Conservation (phyloP, 1,140 invertebrate genomes). For the Goniozus legneri region DNA sequence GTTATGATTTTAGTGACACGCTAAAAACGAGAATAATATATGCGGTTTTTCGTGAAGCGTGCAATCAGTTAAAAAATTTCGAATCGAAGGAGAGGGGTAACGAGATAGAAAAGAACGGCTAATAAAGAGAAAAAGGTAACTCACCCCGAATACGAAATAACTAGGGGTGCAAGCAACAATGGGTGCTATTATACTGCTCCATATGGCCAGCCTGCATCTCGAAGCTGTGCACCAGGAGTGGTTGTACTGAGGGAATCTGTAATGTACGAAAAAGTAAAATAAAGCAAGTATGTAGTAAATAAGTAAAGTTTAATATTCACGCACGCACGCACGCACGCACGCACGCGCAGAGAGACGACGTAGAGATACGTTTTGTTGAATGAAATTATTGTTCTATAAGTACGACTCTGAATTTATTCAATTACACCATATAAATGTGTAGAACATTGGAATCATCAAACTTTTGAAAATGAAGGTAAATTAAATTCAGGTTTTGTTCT, state of each 20-base stretch:
- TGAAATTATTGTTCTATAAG: no score
- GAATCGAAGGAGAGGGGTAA: background rate
- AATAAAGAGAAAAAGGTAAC: slow-evolving; percentile 16
- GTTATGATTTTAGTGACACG: background rate
- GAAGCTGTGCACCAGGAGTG: slow-evolving; percentile 63
- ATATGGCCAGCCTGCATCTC: slow-evolving; percentile 70
- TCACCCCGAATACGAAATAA: slow-evolving; percentile 64
- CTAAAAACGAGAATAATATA: background rate
- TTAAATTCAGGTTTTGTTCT: no score
- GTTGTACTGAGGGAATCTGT: slow-evolving; percentile 62
- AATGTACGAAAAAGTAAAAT: slow-evolving; percentile 9
- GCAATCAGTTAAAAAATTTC: background rate
- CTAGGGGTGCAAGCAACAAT: slow-evolving; percentile 77
- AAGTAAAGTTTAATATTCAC: no score
- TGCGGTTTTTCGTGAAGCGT: background rate
- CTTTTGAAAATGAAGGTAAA: no score
- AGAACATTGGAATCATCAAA: no score
- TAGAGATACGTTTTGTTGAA: no score
- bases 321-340: no score
- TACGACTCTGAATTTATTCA: no score
- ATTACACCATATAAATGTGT: no score
- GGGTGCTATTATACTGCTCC: slow-evolving; percentile 69
- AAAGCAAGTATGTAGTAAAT: slow-evolving; percentile 6
- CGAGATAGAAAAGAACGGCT: background rate
- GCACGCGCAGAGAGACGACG: no score